phyloP scores from a whole-genome alignment of 2,888 invertebrate genomes.

The Metacarcinus magister region DNA sequence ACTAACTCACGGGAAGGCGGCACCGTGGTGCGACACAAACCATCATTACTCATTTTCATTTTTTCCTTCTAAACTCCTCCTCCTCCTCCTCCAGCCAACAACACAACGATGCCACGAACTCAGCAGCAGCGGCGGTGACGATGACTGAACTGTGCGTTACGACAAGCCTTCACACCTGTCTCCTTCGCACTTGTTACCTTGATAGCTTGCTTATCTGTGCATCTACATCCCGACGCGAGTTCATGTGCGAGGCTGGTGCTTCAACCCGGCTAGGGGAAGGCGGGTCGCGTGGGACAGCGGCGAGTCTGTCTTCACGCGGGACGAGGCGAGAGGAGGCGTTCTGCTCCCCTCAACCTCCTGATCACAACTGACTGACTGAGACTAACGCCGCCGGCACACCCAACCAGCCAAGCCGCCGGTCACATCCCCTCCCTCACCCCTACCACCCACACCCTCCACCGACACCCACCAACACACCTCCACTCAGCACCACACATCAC shows the following conservation, averaged over 20 bases:
- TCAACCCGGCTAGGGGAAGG: not conserved
- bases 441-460: not conserved
- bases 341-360: constrained; percentile 18
- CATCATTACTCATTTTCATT: not conserved
- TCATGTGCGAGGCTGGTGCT: not conserved
- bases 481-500: not conserved
- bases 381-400: constrained; percentile 1
- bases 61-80: not conserved
- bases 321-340: not conserved
- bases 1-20: not conserved
- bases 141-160: not conserved
- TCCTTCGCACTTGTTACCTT: not conserved
- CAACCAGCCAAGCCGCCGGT: not conserved
- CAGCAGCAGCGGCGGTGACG: not conserved
- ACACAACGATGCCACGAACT: not conserved
- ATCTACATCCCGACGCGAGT: not conserved
- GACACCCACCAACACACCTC: not conserved
- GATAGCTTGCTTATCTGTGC: not conserved
- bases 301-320: not conserved
- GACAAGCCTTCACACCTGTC: not conserved
- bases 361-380: not conserved
- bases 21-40: not conserved
- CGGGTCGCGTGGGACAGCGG: not conserved
- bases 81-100: not conserved
- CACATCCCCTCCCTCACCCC: not conserved